A percentile compares a stretch with the other conserved stretches of the same genome.
Conservation (phyloP, 2,888 invertebrate species). For the Melanargia galathea region DNA sequence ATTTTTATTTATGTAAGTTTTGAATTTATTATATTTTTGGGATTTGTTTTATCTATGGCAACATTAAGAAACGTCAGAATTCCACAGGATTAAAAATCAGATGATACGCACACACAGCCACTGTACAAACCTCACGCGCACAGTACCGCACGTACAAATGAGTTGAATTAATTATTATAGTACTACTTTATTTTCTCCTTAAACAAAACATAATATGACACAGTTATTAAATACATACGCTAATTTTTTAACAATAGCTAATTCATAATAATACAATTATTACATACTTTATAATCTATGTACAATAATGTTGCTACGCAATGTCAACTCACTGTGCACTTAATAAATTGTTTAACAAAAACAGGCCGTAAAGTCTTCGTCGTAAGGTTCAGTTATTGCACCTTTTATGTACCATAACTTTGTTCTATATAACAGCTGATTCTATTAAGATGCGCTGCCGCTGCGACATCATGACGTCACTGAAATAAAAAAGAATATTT, state of each 20-base stretch:
- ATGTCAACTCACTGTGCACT: constrained; percentile 20
- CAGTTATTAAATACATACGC: constrained; percentile 3
- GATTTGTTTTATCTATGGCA: no score
- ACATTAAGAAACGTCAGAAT: no score
- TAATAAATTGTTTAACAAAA: constrained; percentile 10
- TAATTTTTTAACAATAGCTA: not conserved
- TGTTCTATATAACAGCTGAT: constrained; percentile 5
- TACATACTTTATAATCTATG: constrained; percentile 13
- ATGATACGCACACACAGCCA: no score
- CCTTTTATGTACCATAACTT: not conserved
- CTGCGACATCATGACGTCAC: constrained; percentile 2
- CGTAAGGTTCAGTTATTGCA: constrained; percentile 21
- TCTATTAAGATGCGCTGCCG: not conserved
- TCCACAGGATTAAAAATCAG: no score
- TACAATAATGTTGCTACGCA: constrained; percentile 24
- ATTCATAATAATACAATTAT: not conserved
- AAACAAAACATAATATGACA: not conserved
- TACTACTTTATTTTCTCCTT: no score
- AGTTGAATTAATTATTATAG: no score
- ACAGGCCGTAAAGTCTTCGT: constrained; percentile 5
- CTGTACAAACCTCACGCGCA: no score
- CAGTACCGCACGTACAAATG: no score
- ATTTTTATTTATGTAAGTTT: no score
- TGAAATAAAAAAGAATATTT: constrained; percentile 7
- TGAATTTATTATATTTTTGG: no score